phyloP scores from a whole-genome alignment of 2,888 invertebrate species.

The Eupithecia abbreviata region DNA sequence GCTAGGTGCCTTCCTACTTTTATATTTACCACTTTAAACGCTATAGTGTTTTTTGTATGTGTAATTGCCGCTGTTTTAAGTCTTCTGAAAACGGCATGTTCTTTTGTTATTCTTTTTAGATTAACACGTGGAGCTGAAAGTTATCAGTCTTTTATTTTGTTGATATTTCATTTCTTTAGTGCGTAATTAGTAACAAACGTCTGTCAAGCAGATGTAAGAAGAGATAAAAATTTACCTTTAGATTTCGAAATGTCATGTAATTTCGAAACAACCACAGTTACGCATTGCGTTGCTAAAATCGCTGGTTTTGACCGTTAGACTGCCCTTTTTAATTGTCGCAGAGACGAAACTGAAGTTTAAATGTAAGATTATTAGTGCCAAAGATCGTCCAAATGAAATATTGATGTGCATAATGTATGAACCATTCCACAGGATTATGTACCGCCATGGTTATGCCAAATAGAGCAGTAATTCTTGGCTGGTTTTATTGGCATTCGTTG shows the following conservation, averaged over 20 bases:
- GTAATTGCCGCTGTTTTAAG: background rate
- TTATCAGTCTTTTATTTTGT: background rate
- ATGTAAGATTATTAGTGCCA: slow-evolving; percentile 79
- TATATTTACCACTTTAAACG: background rate
- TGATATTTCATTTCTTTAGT: background rate
- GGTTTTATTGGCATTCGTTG: slow-evolving; percentile 41
- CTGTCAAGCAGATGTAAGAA: background rate
- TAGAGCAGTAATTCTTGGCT: slow-evolving; percentile 53
- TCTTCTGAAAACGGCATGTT: background rate
- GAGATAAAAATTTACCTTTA: background rate
- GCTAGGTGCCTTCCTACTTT: background rate
- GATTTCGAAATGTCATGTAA: background rate
- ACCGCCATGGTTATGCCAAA: slow-evolving; percentile 76
- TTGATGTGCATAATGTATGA: slow-evolving; percentile 68
- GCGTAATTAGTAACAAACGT: background rate
- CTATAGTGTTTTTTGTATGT: background rate
- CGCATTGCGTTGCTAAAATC: slow-evolving; percentile 12
- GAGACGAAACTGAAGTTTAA: slow-evolving; percentile 56
- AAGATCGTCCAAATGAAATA: slow-evolving; percentile 81
- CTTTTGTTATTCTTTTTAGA: background rate
- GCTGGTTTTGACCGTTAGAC: slow-evolving; percentile 41
- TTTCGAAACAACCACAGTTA: background rate
- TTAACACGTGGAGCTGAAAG: background rate
- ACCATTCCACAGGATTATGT: slow-evolving; percentile 70
- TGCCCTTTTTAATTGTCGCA: slow-evolving; percentile 69